These are phyloP conservation scores for Glossosoma conforme DNA, from an alignment of 1,140 invertebrate species.

Conservation along the genomic window DNA sequence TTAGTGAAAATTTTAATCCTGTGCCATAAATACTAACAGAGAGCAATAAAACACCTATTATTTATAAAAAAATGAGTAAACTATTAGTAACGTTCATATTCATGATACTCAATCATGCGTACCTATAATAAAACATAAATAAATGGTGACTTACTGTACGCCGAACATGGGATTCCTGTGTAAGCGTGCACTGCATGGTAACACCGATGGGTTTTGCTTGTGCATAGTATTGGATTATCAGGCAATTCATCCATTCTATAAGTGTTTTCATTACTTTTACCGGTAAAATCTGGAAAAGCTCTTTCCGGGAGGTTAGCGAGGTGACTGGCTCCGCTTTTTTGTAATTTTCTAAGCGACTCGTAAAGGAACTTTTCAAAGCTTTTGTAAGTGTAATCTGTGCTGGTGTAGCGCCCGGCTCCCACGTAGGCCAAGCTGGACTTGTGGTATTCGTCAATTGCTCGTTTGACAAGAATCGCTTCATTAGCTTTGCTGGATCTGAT, in stretches of 20 bases:
- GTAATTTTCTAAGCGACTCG: conserved; percentile 74
- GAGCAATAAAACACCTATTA: too few species aligned
- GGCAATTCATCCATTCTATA: conserved; percentile 48
- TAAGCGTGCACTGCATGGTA: conserved; percentile 87
- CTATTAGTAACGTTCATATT: too few species aligned
- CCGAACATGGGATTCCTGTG: conserved; percentile 79
- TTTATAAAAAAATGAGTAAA: too few species aligned
- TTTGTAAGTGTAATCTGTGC: conserved; percentile 71
- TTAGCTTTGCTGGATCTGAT: conserved; percentile 85
- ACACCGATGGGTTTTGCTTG: conserved; percentile 78
- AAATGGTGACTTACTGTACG: conserved; percentile 80
- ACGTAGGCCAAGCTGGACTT: conserved; percentile 65
- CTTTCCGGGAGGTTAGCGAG: conserved; percentile 57
- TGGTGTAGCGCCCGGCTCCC: conserved; percentile 65
- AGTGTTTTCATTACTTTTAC: conserved; percentile 29
- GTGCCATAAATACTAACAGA: too few species aligned
- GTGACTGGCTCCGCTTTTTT: conserved; percentile 60
- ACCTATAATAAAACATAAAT: too few species aligned
- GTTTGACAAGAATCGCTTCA: conserved; percentile 84
- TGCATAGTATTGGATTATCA: conserved; percentile 65
- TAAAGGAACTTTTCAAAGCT: conserved; percentile 90
- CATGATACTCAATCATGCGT: too few species aligned
- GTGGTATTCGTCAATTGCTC: conserved; percentile 75
- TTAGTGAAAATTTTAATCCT: too few species aligned
- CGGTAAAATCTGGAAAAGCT: conserved; percentile 41